Base-by-base conservation (phyloP, 2,888 invertebrate species). In the Saturnia japonica region DNA sequence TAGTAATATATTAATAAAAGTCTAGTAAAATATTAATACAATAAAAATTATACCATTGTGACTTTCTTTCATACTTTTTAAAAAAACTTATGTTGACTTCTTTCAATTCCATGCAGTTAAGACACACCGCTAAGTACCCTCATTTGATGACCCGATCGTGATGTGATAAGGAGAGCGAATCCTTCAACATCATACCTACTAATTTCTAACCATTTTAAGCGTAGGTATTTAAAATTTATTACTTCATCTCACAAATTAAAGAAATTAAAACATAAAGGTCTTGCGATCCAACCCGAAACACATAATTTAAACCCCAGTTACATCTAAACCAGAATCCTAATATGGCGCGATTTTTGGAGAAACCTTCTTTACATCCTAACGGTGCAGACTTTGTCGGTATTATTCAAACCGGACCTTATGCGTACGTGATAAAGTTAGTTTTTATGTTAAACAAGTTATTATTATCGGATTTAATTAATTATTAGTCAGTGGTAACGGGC, bases 401-500 rank as follows among this genome's bases (percentile, higher is more conserved):
- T 71, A 72, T 72, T 71, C 64, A 86, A 75, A 81, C 75, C 80
- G 69, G 74, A 80, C 88, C 81, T 82, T 90, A 80, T 81, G 0
- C 43, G 42, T 73, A 60, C 22, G 16, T 40, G 11, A 75, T 78
- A 88, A 80, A 81, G 85, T 82, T 14, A 16, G 22, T 74, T 77
- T 82, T 74, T 80, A 70, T 70, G 75, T 76, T 76, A 71, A 74
- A 75, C 69, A 74, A 76, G 78, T 60, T 75, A 76, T 72, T 76
- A 80, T 85, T 85, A 91, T 87, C 84, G 85, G 81, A 80, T 87
- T 91, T 92, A 93, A 93, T 93, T 92, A 91, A 88, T 91, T 90
- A 87, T 92, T 91, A 91, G 84, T 93, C 91, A 91, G 85, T 80
- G 84, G 86, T 91, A 92, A 91, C 91, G 89, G 91, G 77, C 82